Evolutionary conservation across 2,888 invertebrate species (phyloP), one percentile per base, ranked within the genome.

Genomic region (Hedychridium roseum): DNA sequence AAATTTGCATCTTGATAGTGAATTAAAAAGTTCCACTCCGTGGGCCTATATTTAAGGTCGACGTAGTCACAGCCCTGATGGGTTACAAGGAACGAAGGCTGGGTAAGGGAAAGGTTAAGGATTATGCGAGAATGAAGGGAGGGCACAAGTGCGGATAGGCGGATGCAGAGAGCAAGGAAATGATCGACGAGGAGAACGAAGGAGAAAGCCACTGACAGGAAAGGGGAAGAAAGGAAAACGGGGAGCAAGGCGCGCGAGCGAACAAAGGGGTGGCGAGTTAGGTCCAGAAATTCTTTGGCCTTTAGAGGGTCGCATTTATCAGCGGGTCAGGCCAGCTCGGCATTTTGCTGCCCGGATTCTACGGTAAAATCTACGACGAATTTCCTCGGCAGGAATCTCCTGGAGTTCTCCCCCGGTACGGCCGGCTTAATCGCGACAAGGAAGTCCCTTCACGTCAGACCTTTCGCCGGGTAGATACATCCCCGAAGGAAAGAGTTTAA

Each of bases 1-100:
- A 68, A 70, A 72, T 72, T 71, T 70, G 68, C 72, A 72, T 72
- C 65, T 72, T 70, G 70, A 72, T 70, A 64, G 68, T 68, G 68
- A 70, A 71, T 70, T 70, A 67, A 72, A 72, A 72, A 70, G 66
- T 70, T 72, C 52, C 45, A 32, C 49, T 56, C 57, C 50, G 52
- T 50, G 41, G 49, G 57, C 51, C 58, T 57, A 54, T n/a, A n/a
- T 63, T 50, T 59, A 64, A 59, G 55, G 57, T n/a, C n/a, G n/a
- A n/a, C n/a, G n/a, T n/a, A n/a, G n/a, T n/a, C n/a, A n/a, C n/a
- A n/a, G n/a, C n/a, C n/a, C n/a, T n/a, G n/a, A n/a, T n/a, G n/a
- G n/a, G n/a, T n/a, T n/a, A n/a, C n/a, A n/a, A n/a, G n/a, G n/a
- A n/a, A n/a, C n/a, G n/a, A n/a, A n/a, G n/a, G n/a, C n/a, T n/a